phyloP scores from a whole-genome alignment of 2,113 vertebrate genomes.

The Phylloscopus whistleri region DNA sequence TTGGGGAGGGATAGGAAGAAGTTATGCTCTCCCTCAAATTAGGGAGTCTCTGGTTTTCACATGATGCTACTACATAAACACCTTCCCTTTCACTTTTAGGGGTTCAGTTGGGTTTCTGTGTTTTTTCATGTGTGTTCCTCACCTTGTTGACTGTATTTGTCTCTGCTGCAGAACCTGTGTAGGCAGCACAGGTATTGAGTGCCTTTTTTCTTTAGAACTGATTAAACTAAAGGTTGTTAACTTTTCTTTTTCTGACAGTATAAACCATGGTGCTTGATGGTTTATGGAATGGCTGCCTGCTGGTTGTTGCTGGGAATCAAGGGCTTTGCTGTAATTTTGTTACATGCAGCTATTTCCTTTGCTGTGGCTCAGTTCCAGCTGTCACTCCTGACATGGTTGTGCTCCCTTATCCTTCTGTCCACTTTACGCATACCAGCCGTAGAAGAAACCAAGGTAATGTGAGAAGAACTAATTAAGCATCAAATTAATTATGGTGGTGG shows the following conservation, averaged over 20 bases:
- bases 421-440: conserved; percentile 80
- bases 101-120: not conserved
- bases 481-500: not conserved
- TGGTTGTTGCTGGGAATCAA: conserved; percentile 79
- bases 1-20: not conserved
- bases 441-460: conserved; percentile 86
- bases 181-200: not conserved
- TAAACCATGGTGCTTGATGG: conserved; percentile 77
- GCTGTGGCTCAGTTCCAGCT: conserved; percentile 83
- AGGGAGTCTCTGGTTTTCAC: too few relatives aligned
- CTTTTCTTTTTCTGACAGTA: conserved; percentile 68
- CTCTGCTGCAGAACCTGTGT: not conserved
- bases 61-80: not conserved
- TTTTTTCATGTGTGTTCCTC: not conserved
- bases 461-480: not conserved
- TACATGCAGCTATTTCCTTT: conserved; percentile 83
- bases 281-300: conserved; percentile 85
- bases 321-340: conserved; percentile 80
- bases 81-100: not conserved
- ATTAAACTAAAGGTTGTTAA: not conserved
- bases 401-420: conserved; percentile 82
- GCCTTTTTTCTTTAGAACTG: not conserved
- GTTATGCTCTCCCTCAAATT: not conserved
- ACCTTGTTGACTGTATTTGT: not conserved
- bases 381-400: conserved; percentile 80